These are phyloP conservation scores for Drosophila neocordata DNA, from an alignment of 1,140 invertebrate genomes.

Conservation along the genomic window DNA sequence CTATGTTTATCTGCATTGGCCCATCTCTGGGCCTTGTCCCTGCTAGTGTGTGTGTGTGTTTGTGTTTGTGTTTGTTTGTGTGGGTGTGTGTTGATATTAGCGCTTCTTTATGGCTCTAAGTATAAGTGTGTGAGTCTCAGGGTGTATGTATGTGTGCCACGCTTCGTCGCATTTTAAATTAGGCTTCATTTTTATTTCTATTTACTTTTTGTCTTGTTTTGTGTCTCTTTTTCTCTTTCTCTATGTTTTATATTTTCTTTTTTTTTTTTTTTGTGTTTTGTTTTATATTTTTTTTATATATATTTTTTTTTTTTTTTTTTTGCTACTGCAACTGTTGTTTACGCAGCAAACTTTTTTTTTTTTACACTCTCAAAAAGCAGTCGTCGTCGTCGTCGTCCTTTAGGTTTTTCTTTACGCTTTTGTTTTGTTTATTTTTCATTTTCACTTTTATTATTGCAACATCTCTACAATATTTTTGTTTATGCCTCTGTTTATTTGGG, in stretches of 20 bases:
- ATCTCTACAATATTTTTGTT: slow-evolving; percentile 66
- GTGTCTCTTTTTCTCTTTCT: neutral
- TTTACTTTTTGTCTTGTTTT: slow-evolving; percentile 66
- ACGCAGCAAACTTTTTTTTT: slow-evolving; percentile 41
- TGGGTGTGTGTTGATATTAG: slow-evolving; percentile 56
- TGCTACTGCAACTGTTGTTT: slow-evolving; percentile 59
- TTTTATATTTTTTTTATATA: too few relatives aligned
- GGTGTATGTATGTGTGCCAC: slow-evolving; percentile 46
- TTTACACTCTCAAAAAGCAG: slow-evolving; percentile 34
- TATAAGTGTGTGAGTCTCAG: slow-evolving; percentile 24
- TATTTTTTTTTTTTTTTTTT: too few relatives aligned
- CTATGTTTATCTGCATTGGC: slow-evolving; percentile 70
- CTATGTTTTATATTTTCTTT: neutral
- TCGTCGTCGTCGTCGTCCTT: neutral
- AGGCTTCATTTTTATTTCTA: slow-evolving; percentile 80
- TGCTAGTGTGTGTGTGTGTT: slow-evolving; percentile 7
- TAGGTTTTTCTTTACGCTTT: slow-evolving; percentile 1
- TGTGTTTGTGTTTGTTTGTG: slow-evolving; percentile 25
- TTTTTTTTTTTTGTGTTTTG: too few relatives aligned
- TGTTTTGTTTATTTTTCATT: slow-evolving; percentile 75
- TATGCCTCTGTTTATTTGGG: slow-evolving; percentile 48
- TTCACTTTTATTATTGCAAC: slow-evolving; percentile 75
- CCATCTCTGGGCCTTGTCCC: slow-evolving; percentile 48
- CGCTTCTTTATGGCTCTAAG: slow-evolving; percentile 56
- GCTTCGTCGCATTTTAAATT: slow-evolving; percentile 81